Evolutionary conservation across 2,888 invertebrate genomes (phyloP).

Genomic region (Tenthredo mesomela): DNA sequence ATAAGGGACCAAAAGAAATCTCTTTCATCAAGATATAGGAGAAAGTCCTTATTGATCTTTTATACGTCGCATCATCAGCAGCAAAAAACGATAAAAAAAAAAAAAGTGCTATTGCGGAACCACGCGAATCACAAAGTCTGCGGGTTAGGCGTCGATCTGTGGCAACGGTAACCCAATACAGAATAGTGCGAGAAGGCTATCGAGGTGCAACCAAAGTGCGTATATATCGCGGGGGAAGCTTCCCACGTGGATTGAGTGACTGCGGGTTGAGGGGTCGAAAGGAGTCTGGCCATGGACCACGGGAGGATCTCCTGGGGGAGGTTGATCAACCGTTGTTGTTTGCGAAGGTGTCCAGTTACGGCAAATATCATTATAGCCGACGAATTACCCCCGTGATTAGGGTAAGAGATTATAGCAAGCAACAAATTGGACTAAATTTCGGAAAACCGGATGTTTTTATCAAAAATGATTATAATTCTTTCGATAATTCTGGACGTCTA

Average conservation of each 20-base stretch:
- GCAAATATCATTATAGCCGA: constrained; percentile 10
- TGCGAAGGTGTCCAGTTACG: constrained; percentile 33
- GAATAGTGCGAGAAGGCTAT: background rate
- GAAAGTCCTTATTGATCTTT: too few relatives aligned
- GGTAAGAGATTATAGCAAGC: too few relatives aligned
- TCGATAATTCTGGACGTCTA: too few relatives aligned
- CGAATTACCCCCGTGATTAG: background rate
- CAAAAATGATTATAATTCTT: too few relatives aligned
- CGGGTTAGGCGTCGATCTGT: constrained; percentile 21
- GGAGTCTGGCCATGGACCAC: constrained; percentile 55
- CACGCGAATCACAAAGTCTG: constrained; percentile 2
- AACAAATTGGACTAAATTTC: too few relatives aligned
- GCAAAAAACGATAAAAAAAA: background rate
- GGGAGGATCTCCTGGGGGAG: constrained; percentile 27
- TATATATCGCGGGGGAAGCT: constrained; percentile 59
- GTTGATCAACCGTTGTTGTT: background rate
- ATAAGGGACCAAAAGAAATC: too few relatives aligned
- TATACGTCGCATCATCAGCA: too few relatives aligned
- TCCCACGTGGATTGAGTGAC: constrained; percentile 77
- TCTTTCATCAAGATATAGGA: too few relatives aligned
- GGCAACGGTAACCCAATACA: constrained; percentile 47
- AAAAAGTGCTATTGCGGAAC: background rate
- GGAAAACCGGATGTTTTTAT: too few relatives aligned
- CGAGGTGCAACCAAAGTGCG: constrained; percentile 10
- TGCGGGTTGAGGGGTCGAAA: constrained; percentile 66